These are phyloP conservation scores for Leptinotarsa defecta DNA, from an alignment of 1,140 invertebrate species.

Conservation along the genomic window DNA sequence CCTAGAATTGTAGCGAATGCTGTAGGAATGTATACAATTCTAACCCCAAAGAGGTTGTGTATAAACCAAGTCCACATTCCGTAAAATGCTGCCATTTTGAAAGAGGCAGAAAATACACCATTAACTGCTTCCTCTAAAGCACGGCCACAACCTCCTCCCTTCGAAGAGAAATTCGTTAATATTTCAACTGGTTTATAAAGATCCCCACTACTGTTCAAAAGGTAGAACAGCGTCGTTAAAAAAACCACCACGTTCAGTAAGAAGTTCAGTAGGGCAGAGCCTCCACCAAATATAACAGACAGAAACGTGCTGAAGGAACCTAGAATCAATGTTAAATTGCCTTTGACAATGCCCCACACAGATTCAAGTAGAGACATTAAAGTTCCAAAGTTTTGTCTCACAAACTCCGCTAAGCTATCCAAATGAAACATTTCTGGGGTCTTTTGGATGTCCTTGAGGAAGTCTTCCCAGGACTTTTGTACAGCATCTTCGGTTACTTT, in stretches of 20 bases:
- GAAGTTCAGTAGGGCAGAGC: slow-evolving; percentile 92
- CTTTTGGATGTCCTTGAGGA: slow-evolving; percentile 73
- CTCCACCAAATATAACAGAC: slow-evolving; percentile 87
- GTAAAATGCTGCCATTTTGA: slow-evolving; percentile 97
- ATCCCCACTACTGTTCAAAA: slow-evolving; percentile 85
- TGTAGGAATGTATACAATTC: slow-evolving; percentile 94
- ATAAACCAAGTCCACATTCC: slow-evolving; percentile 98
- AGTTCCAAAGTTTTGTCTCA: slow-evolving; percentile 91
- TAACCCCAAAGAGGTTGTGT: slow-evolving; percentile 92
- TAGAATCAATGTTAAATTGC: slow-evolving; percentile 91
- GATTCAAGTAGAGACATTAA: slow-evolving; percentile 88
- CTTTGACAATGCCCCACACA: slow-evolving; percentile 89
- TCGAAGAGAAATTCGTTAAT: slow-evolving; percentile 75
- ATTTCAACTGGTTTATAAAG: slow-evolving; percentile 91
- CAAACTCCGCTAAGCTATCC: slow-evolving; percentile 76
- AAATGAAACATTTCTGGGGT: slow-evolving; percentile 79
- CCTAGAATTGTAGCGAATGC: slow-evolving; percentile 90
- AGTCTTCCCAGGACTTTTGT: slow-evolving; percentile 71
- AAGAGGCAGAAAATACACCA: slow-evolving; percentile 88
- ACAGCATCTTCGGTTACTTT: slow-evolving; percentile 71
- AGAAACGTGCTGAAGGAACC: slow-evolving; percentile 83
- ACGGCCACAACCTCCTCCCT: slow-evolving; percentile 73
- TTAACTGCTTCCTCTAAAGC: slow-evolving; percentile 76
- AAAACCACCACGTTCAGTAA: slow-evolving; percentile 93
- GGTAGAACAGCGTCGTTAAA: slow-evolving; percentile 93